Conservation (phyloP, 2,113 vertebrate species). For the Tragelaphus strepsiceros region DNA sequence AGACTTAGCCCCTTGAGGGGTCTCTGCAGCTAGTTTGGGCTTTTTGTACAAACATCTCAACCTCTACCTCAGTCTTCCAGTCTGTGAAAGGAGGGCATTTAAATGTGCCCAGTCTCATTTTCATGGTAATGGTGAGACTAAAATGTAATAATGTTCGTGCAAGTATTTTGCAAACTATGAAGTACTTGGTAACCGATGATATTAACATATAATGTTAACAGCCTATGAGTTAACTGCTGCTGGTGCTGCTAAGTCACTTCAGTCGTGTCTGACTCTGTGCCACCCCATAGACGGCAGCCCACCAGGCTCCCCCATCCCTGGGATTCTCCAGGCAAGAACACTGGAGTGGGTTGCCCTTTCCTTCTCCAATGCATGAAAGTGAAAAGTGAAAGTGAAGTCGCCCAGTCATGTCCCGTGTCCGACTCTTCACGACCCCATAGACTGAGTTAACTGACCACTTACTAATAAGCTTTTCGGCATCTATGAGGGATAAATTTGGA, state of each 20-base stretch:
- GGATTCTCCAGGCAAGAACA: too few species aligned
- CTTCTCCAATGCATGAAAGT: too few species aligned
- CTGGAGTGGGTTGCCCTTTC: too few species aligned
- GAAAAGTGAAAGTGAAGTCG: too few species aligned
- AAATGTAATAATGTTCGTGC: background rate
- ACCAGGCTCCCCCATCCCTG: too few species aligned
- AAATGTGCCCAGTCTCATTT: background rate
- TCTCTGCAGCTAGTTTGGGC: background rate
- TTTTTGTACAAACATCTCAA: background rate
- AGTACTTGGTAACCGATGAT: background rate
- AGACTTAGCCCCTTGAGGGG: background rate
- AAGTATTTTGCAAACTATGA: slow-evolving; percentile 2
- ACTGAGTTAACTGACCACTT: background rate
- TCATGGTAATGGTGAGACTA: background rate
- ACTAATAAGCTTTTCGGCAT: background rate
- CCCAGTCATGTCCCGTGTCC: too few species aligned
- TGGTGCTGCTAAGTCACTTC: too few species aligned
- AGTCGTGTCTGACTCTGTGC: too few species aligned
- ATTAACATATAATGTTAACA: background rate
- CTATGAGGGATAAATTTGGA: background rate
- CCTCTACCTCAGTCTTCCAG: background rate
- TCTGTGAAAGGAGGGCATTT: background rate
- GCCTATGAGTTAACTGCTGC: background rate
- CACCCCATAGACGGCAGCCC: too few species aligned
- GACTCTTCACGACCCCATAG: too few species aligned